phyloP scores from a whole-genome alignment of 2,113 vertebrate species.

The Syngnathus typhle region DNA sequence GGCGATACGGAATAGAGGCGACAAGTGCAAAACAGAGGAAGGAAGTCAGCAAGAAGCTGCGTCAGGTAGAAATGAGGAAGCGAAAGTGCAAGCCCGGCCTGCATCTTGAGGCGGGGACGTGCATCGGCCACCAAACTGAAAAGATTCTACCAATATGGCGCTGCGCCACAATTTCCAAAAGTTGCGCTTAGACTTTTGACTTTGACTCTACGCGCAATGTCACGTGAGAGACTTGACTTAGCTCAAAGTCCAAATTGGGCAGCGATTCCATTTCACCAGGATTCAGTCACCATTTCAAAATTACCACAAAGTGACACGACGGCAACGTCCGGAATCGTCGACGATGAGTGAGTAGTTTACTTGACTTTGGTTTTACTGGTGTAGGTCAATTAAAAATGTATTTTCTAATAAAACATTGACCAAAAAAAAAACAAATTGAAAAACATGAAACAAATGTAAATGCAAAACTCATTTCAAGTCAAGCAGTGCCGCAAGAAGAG shows the following conservation, averaged over 20 bases:
- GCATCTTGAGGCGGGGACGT: conserved; percentile 8
- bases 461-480: neutral
- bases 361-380: neutral
- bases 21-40: conserved; percentile 14
- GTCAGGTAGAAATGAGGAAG: conserved; percentile 42
- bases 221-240: neutral
- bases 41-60: conserved; percentile 7
- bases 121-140: neutral
- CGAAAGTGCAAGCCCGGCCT: conserved; percentile 20
- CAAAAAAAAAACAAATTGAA: neutral
- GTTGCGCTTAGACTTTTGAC: neutral
- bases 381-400: too few species aligned
- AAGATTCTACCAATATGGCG: neutral
- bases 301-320: neutral
- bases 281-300: neutral
- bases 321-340: neutral
- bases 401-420: too few species aligned
- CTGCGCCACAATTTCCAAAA: neutral
- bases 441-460: neutral
- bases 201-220: neutral
- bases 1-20: neutral
- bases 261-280: neutral
- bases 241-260: neutral
- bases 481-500: neutral
- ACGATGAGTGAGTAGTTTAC: neutral